Evolutionary conservation across 2,797 vertebrate species (phyloP).

Genomic region (Pteronotus mesoamericanus): DNA sequence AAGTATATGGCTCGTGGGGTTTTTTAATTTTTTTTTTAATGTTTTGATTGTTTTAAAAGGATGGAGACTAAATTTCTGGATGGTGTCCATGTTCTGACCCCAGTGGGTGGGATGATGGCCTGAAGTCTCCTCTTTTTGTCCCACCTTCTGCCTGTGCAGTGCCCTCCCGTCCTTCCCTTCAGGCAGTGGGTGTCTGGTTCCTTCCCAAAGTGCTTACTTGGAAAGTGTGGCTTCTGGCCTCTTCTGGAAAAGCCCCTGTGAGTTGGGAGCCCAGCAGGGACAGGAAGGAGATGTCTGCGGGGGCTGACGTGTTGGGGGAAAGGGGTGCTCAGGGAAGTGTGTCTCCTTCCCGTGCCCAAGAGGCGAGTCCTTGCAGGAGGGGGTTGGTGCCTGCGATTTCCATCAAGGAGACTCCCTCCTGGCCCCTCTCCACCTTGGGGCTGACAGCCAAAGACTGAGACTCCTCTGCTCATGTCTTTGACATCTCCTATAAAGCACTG

Average conservation of each 20-base stretch:
- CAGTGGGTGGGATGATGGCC: not conserved
- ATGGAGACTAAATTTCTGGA: constrained; percentile 5
- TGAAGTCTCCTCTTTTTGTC: not conserved
- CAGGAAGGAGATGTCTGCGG: not conserved
- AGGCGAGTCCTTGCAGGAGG: not conserved
- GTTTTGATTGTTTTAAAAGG: too few species aligned
- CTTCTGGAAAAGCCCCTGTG: not conserved
- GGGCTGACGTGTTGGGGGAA: not conserved
- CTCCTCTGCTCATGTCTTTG: not conserved
- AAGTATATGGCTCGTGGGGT: constrained; percentile 59
- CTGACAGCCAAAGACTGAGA: not conserved
- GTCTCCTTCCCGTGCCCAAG: not conserved
- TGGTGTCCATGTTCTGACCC: not conserved
- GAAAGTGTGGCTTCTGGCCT: not conserved
- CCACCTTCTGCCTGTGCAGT: constrained; percentile 12
- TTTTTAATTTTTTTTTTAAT: not conserved
- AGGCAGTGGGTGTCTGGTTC: not conserved
- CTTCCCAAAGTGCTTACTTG: constrained; percentile 53
- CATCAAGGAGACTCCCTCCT: not conserved
- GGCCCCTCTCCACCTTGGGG: not conserved
- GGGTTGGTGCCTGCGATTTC: not conserved
- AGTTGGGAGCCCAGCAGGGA: not conserved
- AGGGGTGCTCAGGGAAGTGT: not conserved
- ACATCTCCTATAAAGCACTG: not conserved
- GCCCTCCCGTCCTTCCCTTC: not conserved